Evolutionary conservation across 2,888 invertebrate species (phyloP).

Genomic region (Lasioglossum figueresi): DNA sequence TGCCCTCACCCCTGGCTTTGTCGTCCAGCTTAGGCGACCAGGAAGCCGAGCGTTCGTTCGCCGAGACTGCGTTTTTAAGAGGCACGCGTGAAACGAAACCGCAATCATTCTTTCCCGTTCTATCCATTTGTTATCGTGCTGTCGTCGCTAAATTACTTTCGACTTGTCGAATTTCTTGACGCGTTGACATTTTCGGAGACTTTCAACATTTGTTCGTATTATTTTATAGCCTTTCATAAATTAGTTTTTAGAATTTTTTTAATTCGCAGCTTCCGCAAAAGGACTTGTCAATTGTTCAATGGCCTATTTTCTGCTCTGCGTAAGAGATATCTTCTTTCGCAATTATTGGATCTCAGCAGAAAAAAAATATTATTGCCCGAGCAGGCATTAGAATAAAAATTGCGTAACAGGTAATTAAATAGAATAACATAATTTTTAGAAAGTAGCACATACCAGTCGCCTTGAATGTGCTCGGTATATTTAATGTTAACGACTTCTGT

Average conservation of each 20-base stretch:
- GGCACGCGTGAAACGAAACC: neutral
- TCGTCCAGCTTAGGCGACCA: neutral
- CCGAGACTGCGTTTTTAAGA: neutral
- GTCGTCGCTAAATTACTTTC: neutral
- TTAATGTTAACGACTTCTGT: neutral
- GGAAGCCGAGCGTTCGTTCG: neutral
- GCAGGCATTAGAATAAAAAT: neutral
- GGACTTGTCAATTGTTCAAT: neutral
- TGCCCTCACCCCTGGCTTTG: neutral
- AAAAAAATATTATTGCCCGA: neutral
- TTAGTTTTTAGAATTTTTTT: neutral
- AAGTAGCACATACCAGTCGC: neutral
- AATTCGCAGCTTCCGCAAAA: neutral
- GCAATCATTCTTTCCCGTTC: neutral
- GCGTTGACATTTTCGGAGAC: neutral
- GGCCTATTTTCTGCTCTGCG: neutral
- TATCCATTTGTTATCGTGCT: neutral
- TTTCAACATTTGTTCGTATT: neutral
- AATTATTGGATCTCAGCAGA: neutral
- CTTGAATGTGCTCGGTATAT: neutral
- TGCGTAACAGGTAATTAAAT: neutral
- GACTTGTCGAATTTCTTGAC: neutral
- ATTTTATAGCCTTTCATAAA: neutral
- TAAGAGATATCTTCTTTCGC: neutral
- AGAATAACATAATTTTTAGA: neutral